A percentile compares a stretch with the other conserved stretches of the same genome.
Evolutionary conservation across 2,797 vertebrate genomes (phyloP).

Genomic region (Phalanger gymnotis): DNA sequence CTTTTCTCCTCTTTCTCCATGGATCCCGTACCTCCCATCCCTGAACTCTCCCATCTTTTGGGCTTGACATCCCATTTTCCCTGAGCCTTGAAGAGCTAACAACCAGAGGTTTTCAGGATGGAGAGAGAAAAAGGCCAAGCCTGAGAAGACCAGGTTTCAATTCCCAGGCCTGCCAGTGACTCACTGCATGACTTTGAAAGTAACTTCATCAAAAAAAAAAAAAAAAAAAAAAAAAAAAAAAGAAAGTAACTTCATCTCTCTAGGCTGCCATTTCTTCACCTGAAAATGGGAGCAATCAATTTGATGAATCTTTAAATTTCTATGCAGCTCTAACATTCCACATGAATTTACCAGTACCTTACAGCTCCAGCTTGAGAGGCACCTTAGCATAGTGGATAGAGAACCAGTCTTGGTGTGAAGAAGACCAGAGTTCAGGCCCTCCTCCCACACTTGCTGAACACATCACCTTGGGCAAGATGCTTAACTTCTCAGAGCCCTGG

Average conservation of each 20-base stretch:
- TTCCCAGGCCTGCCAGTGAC: background rate
- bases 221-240: too few species aligned
- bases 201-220: too few species aligned
- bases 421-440: background rate
- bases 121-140: background rate
- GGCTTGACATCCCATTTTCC: background rate
- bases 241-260: background rate
- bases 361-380: background rate
- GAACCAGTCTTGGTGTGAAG: background rate
- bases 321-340: background rate
- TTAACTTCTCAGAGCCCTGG: background rate
- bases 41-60: background rate
- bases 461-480: background rate
- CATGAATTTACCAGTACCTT: background rate
- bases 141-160: background rate
- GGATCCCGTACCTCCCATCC: background rate
- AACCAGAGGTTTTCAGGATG: background rate
- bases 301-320: background rate
- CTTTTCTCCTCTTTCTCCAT: background rate
- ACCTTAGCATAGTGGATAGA: background rate
- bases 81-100: background rate
- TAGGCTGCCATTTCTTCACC: background rate
- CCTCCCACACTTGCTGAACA: background rate
- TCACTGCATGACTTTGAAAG: background rate
- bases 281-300: background rate